These are phyloP conservation scores for Charaxes varanes DNA, from an alignment of 1,140 invertebrate genomes.

Conservation along the genomic window DNA sequence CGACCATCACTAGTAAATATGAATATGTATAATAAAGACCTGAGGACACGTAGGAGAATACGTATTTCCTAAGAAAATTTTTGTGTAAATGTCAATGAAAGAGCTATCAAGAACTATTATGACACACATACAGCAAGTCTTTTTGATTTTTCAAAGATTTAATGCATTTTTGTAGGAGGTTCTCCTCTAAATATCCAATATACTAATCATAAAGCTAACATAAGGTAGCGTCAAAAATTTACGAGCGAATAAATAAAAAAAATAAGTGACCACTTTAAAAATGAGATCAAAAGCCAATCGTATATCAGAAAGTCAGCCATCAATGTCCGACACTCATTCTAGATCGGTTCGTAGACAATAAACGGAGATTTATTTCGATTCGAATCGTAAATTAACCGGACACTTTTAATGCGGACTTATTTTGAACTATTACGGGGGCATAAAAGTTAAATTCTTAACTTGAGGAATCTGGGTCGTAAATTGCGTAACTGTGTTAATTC, in stretches of 20 bases:
- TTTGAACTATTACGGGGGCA: conserved; percentile 56
- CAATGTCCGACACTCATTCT: conserved; percentile 42
- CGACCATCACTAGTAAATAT: too few relatives aligned
- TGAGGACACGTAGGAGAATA: too few relatives aligned
- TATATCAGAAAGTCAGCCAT: conserved; percentile 43
- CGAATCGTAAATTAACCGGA: conserved; percentile 45
- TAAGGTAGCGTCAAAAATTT: conserved; percentile 20
- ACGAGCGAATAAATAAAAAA: conserved; percentile 32
- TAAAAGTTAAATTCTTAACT: conserved; percentile 38
- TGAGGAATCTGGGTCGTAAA: conserved; percentile 30
- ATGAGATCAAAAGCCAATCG: conserved; percentile 44
- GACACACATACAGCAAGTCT: too few relatives aligned
- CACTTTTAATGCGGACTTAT: conserved; percentile 52
- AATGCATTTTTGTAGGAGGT: too few relatives aligned
- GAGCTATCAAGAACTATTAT: too few relatives aligned
- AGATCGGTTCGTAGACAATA: conserved; percentile 40
- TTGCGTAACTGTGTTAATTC: conserved; percentile 9
- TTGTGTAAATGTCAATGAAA: too few relatives aligned
- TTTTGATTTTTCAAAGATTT: too few relatives aligned
- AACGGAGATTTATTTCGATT: conserved; percentile 31
- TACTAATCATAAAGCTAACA: conserved; percentile 1
- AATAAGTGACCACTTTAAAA: conserved; percentile 41
- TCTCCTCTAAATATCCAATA: too few relatives aligned
- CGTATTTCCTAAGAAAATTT: too few relatives aligned
- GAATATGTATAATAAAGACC: too few relatives aligned